Conservation (phyloP, 2,888 invertebrate species). For the Gymnoscelis rufifasciata region DNA sequence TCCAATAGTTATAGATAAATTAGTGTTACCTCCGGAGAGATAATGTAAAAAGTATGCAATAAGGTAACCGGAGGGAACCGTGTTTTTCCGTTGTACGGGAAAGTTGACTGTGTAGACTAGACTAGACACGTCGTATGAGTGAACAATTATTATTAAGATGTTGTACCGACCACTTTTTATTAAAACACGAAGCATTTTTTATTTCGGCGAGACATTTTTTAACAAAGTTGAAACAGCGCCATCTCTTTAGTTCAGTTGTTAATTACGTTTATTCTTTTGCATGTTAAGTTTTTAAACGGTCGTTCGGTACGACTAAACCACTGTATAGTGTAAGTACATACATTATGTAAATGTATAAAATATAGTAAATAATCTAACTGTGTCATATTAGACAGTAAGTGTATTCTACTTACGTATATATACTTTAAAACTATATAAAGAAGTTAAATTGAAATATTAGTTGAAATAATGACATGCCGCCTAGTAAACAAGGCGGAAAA, state of each 20-base stretch:
- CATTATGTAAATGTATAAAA: constrained; percentile 72
- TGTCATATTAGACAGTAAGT: constrained; percentile 76
- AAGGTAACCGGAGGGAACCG: constrained; percentile 60
- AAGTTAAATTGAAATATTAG: constrained; percentile 63
- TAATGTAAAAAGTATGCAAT: constrained; percentile 63
- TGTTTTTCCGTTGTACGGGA: constrained; percentile 78
- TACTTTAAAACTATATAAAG: constrained; percentile 66
- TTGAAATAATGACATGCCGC: constrained; percentile 53
- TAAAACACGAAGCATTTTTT: constrained; percentile 13
- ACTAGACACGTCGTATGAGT: constrained; percentile 67
- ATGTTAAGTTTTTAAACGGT: constrained; percentile 35
- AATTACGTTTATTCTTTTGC: constrained; percentile 17
- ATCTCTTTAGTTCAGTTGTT: constrained; percentile 22
- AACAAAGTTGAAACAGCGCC: constrained; percentile 28
- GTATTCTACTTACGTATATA: constrained; percentile 76
- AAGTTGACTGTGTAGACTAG: constrained; percentile 74
- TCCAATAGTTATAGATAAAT: constrained; percentile 64
- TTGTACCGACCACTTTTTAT: constrained; percentile 47
- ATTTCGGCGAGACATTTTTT: constrained; percentile 20
- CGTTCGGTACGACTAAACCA: constrained; percentile 46
- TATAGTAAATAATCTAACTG: constrained; percentile 72
- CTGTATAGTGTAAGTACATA: constrained; percentile 76
- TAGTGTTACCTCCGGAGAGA: constrained; percentile 56
- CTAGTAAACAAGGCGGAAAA: constrained; percentile 10
- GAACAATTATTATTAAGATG: constrained; percentile 45